Base-by-base conservation (phyloP, 2,113 vertebrate species). In the Tupaia tana region DNA sequence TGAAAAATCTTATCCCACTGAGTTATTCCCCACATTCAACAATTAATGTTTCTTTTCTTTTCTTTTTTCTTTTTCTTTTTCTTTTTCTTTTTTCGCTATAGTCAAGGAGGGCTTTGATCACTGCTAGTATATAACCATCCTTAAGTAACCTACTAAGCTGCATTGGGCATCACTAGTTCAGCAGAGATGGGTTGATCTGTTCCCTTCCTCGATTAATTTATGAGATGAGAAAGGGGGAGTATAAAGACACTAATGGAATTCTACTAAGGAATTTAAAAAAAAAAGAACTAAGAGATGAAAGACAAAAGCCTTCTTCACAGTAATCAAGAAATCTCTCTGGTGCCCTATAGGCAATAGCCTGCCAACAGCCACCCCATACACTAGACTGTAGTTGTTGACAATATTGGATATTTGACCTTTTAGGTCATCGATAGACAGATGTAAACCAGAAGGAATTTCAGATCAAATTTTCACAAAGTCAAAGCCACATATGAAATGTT, bases 21-120 rank as follows among this genome's bases (percentile, higher is more conserved):
- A 52, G 43, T 58, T 11, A 9, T 58, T 13, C 31, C 52, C 10
- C 7, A 64, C 92, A 86, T 79, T 81, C 87, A 56, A 25, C 22
- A 74, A 75, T n/a, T 92, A 75, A 7, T 73, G 16, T 20, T 74
- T 83, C 56, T 16, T 95, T 89, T 27, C 63, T 93, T 96, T 43
- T 43, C 43, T 43, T 43, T 43, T 43, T 43, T 43, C 43, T 43
- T 43, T 43, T 43, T 43, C 43, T 43, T 43, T 43, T 43, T 43
- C 6, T 20, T 74, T 83, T 52, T 16, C 94, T 89, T 27, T 59
- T 93, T 96, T 83, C 11, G 61, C 64, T 84, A 25, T 2, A 89
- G 9, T 70, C 13, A 70, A 71, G 22, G 16, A 83, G 31, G 82
- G 13, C 18, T 77, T 67, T 84, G 74, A 13, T 86, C 31, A 31